Percentiles rank a stretch among this genome's conserved stretches.
These are phyloP conservation scores for Galbula dea DNA, from an alignment of 2,113 vertebrate genomes.

Conservation along the genomic window DNA sequence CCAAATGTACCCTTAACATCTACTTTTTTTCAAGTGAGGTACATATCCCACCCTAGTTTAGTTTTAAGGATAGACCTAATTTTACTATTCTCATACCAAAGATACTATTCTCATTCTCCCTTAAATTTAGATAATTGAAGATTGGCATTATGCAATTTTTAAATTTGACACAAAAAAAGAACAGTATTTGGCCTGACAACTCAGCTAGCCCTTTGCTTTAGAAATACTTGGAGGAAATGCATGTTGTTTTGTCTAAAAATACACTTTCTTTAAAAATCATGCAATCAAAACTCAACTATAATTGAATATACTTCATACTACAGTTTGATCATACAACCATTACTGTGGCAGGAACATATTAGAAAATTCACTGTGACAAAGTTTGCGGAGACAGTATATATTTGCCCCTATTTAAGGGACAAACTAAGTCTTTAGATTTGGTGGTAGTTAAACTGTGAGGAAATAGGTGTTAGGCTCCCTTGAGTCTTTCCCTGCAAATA, in stretches of 20 bases:
- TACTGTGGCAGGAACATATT: not conserved
- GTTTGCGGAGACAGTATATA: not conserved
- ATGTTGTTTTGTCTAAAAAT: not conserved
- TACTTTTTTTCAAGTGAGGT: not conserved
- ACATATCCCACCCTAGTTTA: not conserved
- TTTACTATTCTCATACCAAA: not conserved
- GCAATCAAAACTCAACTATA: not conserved
- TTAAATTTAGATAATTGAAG: not conserved
- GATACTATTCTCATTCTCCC: not conserved
- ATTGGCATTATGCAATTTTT: not conserved
- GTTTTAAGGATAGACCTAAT: not conserved
- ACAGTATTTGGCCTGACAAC: not conserved
- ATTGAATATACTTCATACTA: not conserved
- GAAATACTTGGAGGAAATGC: not conserved
- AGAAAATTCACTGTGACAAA: not conserved
- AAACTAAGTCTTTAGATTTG: not conserved
- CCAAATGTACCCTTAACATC: not conserved
- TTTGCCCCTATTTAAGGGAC: conserved; percentile 9
- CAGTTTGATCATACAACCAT: not conserved
- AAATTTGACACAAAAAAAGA: not conserved
- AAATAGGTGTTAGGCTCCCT: conserved; percentile 1
- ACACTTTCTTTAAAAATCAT: not conserved
- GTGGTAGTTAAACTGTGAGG: not conserved
- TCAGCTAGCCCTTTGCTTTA: not conserved
- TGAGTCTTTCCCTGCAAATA: conserved; percentile 14